Conservation (phyloP, 2,888 invertebrate genomes). For the Incurvaria masculella region DNA sequence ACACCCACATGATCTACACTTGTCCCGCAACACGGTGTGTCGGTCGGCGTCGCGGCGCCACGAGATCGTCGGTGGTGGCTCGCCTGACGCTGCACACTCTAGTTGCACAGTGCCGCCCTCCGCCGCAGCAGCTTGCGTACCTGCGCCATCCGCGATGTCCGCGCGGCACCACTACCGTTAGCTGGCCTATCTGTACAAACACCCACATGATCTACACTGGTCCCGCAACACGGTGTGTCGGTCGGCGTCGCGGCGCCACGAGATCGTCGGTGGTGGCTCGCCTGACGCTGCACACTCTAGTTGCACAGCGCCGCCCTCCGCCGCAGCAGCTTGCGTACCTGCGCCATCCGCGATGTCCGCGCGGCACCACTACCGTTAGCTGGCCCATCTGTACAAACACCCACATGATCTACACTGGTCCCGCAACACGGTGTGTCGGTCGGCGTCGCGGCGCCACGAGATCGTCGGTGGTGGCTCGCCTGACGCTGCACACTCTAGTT, state of each 20-base stretch:
- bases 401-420: too few relatives aligned
- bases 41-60: too few relatives aligned
- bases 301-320: slow-evolving; percentile 75
- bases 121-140: too few relatives aligned
- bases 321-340: slow-evolving; percentile 64
- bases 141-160: too few relatives aligned
- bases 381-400: slow-evolving; percentile 68
- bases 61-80: too few relatives aligned
- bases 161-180: too few relatives aligned
- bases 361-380: slow-evolving; percentile 83
- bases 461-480: slow-evolving; percentile 77
- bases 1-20: too few relatives aligned
- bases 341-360: slow-evolving; percentile 70
- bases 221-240: slow-evolving; percentile 73
- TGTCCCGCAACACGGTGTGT: too few relatives aligned
- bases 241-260: slow-evolving; percentile 78
- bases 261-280: slow-evolving; percentile 71
- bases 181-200: too few relatives aligned
- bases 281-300: slow-evolving; percentile 78
- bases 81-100: too few relatives aligned
- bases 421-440: slow-evolving; percentile 72
- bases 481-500: slow-evolving; percentile 72
- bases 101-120: too few relatives aligned
- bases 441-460: slow-evolving; percentile 77
- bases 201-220: too few relatives aligned